phyloP scores from a whole-genome alignment of 2,113 vertebrate species.

The Enhydra lutris region DNA sequence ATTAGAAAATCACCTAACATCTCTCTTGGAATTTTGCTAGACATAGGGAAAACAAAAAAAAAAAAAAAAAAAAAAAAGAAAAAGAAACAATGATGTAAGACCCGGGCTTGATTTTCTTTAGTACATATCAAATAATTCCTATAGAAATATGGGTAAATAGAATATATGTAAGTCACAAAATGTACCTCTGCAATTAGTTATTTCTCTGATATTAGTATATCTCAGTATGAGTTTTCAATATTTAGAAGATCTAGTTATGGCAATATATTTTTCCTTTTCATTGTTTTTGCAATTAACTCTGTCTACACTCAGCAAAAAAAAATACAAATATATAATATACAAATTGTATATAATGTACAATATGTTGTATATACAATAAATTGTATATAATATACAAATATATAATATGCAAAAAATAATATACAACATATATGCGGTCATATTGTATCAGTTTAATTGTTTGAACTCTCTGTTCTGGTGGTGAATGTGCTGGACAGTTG shows the following conservation, averaged over 20 bases:
- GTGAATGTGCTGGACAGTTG: not conserved
- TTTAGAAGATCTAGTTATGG: not conserved
- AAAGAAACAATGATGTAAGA: not conserved
- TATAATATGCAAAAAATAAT: too few species aligned
- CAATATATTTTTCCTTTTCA: constrained; percentile 1
- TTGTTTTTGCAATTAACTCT: not conserved
- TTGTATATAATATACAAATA: too few species aligned
- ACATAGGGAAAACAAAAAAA: not conserved
- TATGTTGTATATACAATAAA: too few species aligned
- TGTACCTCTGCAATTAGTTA: constrained; percentile 56
- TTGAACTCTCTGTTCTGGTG: not conserved
- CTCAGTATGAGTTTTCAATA: constrained; percentile 51
- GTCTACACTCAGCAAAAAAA: not conserved
- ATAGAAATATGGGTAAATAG: constrained; percentile 47
- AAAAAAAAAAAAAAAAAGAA: not conserved
- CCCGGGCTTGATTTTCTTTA: constrained; percentile 24
- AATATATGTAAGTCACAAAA: constrained; percentile 71
- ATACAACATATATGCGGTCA: not conserved
- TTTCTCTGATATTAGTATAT: constrained; percentile 69
- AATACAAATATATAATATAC: too few species aligned
- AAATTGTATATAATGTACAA: too few species aligned
- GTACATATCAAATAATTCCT: constrained; percentile 46
- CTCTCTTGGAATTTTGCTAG: not conserved
- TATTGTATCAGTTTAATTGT: not conserved
- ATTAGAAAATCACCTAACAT: not conserved